Evolutionary conservation across 2,888 invertebrate genomes (phyloP).

Genomic region (Alitta virens): DNA sequence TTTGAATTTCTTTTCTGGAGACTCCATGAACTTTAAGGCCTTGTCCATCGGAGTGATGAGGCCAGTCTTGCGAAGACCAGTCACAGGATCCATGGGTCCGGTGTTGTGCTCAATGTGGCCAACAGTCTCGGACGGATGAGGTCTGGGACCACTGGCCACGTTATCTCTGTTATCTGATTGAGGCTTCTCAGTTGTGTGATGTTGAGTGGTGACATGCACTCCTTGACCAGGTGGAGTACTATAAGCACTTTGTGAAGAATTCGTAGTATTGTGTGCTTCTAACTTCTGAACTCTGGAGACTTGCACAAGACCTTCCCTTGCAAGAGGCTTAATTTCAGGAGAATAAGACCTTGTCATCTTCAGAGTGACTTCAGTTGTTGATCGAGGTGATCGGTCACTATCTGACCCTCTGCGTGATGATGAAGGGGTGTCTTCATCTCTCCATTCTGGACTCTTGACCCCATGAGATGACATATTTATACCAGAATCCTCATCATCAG

Average conservation of each 20-base stretch:
- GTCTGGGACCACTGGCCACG: not conserved
- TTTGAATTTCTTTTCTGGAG: conserved; percentile 7
- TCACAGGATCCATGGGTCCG: conserved; percentile 17
- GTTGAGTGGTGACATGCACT: not conserved
- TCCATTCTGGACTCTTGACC: not conserved
- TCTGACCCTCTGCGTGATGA: not conserved
- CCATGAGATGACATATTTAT: not conserved
- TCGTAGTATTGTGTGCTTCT: not conserved
- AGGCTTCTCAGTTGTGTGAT: not conserved
- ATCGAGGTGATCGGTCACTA: not conserved
- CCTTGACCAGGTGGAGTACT: not conserved
- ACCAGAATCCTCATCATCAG: conserved; percentile 15
- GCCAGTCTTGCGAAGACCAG: conserved; percentile 14
- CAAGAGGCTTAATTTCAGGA: not conserved
- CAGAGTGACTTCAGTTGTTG: not conserved
- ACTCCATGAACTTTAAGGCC: conserved; percentile 12
- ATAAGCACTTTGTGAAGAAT: not conserved
- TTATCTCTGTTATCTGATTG: not conserved
- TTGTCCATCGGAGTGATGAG: conserved; percentile 13
- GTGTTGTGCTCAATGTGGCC: not conserved
- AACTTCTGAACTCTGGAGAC: not conserved
- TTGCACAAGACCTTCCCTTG: not conserved
- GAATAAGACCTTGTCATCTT: conserved; percentile 1
- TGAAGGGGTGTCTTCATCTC: not conserved
- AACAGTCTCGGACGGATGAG: not conserved